These are phyloP conservation scores for Lithophane ornitopus DNA, from an alignment of 2,888 invertebrate species.

Conservation along the genomic window DNA sequence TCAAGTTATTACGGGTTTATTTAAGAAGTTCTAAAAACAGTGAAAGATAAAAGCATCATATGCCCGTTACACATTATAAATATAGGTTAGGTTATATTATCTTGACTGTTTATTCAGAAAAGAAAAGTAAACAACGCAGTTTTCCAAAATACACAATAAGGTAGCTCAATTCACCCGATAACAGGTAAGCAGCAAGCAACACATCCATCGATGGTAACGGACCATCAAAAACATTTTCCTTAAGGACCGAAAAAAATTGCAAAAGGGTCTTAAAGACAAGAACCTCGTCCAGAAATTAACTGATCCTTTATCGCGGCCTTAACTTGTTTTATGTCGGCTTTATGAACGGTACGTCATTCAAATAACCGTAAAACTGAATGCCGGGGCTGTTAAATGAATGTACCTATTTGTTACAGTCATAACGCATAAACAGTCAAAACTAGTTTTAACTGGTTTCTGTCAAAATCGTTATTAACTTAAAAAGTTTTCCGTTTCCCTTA, in stretches of 20 bases:
- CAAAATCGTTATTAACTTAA: no score
- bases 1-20: constrained; percentile 1
- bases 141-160: neutral
- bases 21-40: neutral
- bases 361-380: constrained; percentile 69
- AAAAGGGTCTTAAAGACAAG: constrained; percentile 20
- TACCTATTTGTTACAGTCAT: constrained; percentile 23
- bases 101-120: neutral
- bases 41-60: neutral
- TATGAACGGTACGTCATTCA: constrained; percentile 64
- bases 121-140: neutral
- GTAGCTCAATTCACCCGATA: neutral
- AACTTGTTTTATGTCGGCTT: constrained; percentile 60
- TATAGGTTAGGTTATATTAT: no score
- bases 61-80: neutral
- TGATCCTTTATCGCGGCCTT: constrained; percentile 59
- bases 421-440: neutral
- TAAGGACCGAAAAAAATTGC: constrained; percentile 19
- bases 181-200: constrained; percentile 3
- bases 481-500: neutral
- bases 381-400: constrained; percentile 57
- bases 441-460: neutral
- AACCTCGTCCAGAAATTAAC: constrained; percentile 62
- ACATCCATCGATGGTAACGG: constrained; percentile 8
- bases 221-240: constrained; percentile 22